phyloP scores from a whole-genome alignment of 2,113 vertebrate genomes.

The Catharus fuscescens region DNA sequence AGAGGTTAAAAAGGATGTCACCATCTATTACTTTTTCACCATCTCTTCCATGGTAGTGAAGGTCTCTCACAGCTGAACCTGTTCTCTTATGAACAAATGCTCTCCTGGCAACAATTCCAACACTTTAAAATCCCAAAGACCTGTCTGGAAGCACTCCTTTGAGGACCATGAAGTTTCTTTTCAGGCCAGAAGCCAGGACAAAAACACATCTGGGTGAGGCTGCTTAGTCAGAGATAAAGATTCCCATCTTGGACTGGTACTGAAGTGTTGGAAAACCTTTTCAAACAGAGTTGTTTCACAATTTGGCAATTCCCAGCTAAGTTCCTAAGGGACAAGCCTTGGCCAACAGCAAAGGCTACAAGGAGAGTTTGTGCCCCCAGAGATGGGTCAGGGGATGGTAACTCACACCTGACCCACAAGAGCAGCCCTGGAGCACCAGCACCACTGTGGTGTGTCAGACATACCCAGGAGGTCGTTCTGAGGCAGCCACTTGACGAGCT shows the following conservation, averaged over 20 bases:
- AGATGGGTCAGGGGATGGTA: background rate
- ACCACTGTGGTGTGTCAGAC: background rate
- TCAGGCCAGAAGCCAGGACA: background rate
- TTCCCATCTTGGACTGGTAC: background rate
- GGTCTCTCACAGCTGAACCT: background rate
- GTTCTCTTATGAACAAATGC: background rate
- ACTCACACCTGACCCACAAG: background rate
- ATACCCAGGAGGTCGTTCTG: conserved; percentile 94
- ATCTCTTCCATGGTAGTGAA: background rate
- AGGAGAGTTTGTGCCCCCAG: background rate
- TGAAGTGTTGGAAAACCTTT: background rate
- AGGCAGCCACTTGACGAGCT: conserved; percentile 91
- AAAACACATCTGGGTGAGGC: background rate
- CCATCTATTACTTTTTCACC: background rate
- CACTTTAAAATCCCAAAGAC: background rate
- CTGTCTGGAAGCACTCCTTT: background rate
- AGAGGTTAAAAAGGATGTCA: background rate
- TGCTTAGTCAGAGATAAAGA: background rate
- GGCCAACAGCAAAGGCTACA: background rate
- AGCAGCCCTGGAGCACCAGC: background rate
- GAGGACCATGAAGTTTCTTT: background rate
- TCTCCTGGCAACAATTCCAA: background rate
- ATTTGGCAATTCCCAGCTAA: accelerated
- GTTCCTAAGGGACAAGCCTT: background rate
- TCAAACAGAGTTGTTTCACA: background rate